These are phyloP conservation scores for Clitarchus hookeri DNA, from an alignment of 2,888 invertebrate genomes.

Conservation along the genomic window DNA sequence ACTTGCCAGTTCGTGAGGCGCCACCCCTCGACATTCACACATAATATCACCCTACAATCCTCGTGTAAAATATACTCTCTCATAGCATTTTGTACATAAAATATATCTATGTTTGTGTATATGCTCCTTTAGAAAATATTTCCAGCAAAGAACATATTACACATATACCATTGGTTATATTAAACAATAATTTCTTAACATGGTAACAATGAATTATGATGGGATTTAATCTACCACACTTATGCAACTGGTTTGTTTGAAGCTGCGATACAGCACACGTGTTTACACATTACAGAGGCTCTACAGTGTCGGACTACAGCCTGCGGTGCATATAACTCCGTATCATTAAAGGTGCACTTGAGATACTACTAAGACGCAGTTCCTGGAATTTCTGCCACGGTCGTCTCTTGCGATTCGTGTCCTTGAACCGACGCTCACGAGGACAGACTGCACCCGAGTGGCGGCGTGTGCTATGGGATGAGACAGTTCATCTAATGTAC, in stretches of 20 bases:
- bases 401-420: neutral
- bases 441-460: neutral
- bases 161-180: neutral
- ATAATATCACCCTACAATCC: neutral
- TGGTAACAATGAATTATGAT: slow-evolving; percentile 11
- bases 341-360: neutral
- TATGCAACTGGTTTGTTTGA: slow-evolving; percentile 5
- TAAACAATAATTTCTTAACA: slow-evolving; percentile 9
- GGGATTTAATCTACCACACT: slow-evolving; percentile 1
- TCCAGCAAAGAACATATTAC: slow-evolving; percentile 18
- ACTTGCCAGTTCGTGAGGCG: neutral
- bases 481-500: neutral
- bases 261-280: no score
- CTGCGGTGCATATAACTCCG: neutral
- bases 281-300: neutral
- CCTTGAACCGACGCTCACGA: neutral
- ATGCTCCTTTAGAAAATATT: slow-evolving; percentile 22
- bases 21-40: slow-evolving; percentile 12
- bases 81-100: slow-evolving; percentile 25
- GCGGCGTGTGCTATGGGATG: neutral
- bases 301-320: neutral
- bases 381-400: neutral
- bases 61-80: slow-evolving; percentile 21
- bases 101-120: slow-evolving; percentile 23
- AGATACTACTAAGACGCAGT: neutral